Base-by-base conservation (phyloP, 2,888 invertebrate species). In the Troilus luridus region DNA sequence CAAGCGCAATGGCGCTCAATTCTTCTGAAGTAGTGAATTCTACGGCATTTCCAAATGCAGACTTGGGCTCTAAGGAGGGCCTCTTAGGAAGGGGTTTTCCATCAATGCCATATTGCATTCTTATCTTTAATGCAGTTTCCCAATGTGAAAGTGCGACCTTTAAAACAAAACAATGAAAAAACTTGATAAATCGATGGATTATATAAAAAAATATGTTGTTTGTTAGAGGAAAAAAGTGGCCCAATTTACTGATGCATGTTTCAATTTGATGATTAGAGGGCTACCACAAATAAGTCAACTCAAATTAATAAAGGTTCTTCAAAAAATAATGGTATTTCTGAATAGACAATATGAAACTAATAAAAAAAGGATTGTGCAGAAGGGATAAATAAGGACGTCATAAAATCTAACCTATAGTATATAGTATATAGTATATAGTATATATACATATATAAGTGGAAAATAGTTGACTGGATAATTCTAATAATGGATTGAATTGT, bases 11-110 rank as follows among this genome's bases (percentile, higher is more conserved):
- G 90, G 96, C 95, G 91, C 95, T 94, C 91, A 98, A 95, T 94
- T 98, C 97, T 59, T 95, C 96, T 90, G 95, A 93, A 11, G 96
- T 95, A 91, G 95, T 95, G 94, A 98, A 98, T 95, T 99, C 99
- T 85, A 94, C 95, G 81, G 96, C 95, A 93, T 95, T 95, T 90
- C 96, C 95, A 94, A 97, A 97, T 56, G 96, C 96, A 67, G 95
- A 95, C 59, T 95, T 95, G 92, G 95, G 95, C 67, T 95, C 95
- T 93, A 96, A 94, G 27, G 94, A 93, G 0, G 96, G 95, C 91
- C 94, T 94, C 94, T 96, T 96, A n/a, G 94, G 94, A 93, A 94
- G 91, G n/a, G 94, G 94, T 62, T 92, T 91, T 7, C 89, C 88
- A 90, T 92, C 72, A 41, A 93, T 93, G 54, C 92, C 91, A 92